These are phyloP conservation scores for Pygocentrus nattereri DNA, from an alignment of 2,797 vertebrate species.

Conservation along the genomic window DNA sequence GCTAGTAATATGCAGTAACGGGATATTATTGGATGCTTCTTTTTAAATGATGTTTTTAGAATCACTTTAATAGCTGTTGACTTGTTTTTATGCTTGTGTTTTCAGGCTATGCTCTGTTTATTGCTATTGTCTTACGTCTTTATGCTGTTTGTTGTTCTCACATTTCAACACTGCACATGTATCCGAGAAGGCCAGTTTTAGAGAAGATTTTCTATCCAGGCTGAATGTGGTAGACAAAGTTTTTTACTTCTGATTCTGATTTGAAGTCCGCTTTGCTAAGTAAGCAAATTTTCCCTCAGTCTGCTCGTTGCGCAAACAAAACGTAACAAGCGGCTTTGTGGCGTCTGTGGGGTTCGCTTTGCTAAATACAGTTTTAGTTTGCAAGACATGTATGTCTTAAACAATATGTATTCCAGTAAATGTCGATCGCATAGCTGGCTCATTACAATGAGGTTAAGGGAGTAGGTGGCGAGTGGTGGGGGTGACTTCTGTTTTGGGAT, in stretches of 20 bases:
- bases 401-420: not conserved
- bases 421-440: conserved; percentile 1
- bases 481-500: not conserved
- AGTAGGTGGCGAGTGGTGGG: not conserved
- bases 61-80: not conserved
- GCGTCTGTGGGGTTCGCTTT: not conserved
- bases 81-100: not conserved
- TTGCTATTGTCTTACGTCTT: not conserved
- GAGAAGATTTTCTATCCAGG: not conserved
- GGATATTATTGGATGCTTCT: not conserved
- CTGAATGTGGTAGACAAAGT: not conserved
- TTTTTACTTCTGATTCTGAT: not conserved
- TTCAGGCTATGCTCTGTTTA: not conserved
- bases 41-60: not conserved
- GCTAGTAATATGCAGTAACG: not conserved
- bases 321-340: conserved; percentile 1
- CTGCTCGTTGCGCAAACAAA: not conserved
- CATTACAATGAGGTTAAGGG: not conserved
- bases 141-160: not conserved
- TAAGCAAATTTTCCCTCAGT: not conserved
- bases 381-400: not conserved
- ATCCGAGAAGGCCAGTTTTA: not conserved
- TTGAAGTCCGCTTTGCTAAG: not conserved
- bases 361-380: not conserved
- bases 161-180: not conserved